Evolutionary conservation across 2,797 vertebrate genomes (phyloP).

Genomic region (Tapera naevia): DNA sequence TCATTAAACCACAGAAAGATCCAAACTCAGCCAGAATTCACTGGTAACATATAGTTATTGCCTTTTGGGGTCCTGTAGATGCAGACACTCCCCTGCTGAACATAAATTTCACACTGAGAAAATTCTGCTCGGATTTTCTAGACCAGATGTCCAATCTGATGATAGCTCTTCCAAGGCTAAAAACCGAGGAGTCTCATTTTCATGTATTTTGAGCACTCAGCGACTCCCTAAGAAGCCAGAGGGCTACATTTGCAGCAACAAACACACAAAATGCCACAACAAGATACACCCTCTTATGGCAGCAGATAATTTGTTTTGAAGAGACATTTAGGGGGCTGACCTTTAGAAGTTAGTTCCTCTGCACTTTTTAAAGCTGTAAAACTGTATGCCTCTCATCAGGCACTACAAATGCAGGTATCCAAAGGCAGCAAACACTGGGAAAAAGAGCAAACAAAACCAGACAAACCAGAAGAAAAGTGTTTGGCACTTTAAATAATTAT

Average conservation of each 20-base stretch:
- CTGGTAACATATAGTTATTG: not conserved
- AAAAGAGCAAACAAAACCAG: not conserved
- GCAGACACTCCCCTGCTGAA: not conserved
- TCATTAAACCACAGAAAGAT: not conserved
- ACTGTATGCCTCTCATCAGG: not conserved
- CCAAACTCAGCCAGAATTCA: not conserved
- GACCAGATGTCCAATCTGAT: not conserved
- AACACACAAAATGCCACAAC: not conserved
- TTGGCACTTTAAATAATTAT: not conserved
- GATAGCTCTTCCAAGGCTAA: not conserved
- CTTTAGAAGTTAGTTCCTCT: not conserved
- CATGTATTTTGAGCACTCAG: not conserved
- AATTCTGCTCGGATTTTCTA: not conserved
- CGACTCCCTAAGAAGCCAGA: not conserved
- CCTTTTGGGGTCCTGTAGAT: not conserved
- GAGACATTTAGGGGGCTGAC: not conserved
- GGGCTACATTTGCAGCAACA: not conserved
- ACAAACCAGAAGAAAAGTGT: not conserved
- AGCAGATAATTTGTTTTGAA: not conserved
- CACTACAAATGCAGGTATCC: not conserved
- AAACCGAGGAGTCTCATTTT: not conserved
- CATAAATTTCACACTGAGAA: not conserved
- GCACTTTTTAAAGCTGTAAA: not conserved
- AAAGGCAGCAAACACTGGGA: not conserved
- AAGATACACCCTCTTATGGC: not conserved